Evolutionary conservation across 2,113 vertebrate species (phyloP).

Genomic region (Caranx melampygus): DNA sequence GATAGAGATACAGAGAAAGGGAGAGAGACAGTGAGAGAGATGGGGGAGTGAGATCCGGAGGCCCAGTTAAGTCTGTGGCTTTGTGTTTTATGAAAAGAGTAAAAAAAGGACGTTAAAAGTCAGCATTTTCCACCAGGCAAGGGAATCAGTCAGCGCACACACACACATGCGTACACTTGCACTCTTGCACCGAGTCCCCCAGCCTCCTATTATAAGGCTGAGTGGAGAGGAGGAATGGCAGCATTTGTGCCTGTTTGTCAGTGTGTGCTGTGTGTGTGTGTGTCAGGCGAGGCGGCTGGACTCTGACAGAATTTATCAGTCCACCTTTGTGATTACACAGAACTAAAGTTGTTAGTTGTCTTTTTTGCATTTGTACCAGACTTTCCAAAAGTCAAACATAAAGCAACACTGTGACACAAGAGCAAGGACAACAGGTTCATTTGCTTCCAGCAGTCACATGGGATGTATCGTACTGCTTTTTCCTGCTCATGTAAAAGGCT

Average conservation of each 20-base stretch:
- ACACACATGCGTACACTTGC: constrained; percentile 39
- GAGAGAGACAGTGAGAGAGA: constrained; percentile 62
- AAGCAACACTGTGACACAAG: not conserved
- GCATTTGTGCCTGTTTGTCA: constrained; percentile 51
- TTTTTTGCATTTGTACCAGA: not conserved
- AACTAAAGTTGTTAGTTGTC: not conserved
- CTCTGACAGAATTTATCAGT: not conserved
- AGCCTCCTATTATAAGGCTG: constrained; percentile 73
- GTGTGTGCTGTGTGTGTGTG: constrained; percentile 33
- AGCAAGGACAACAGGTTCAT: not conserved
- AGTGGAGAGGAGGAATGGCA: constrained; percentile 74
- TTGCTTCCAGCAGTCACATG: not conserved
- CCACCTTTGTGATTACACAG: not conserved
- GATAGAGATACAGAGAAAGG: constrained; percentile 1
- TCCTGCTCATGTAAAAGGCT: not conserved
- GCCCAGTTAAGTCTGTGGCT: constrained; percentile 83
- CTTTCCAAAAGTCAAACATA: constrained; percentile 3
- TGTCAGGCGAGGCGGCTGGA: constrained; percentile 37
- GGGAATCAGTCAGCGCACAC: constrained; percentile 59
- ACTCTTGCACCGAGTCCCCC: constrained; percentile 53
- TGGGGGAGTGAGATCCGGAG: constrained; percentile 70
- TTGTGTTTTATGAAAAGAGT: constrained; percentile 83
- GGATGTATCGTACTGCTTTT: not conserved
- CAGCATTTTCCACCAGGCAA: constrained; percentile 83
- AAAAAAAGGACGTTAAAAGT: constrained; percentile 79